Evolutionary conservation across 2,888 invertebrate species (phyloP), one percentile per base, ranked within the genome.

Genomic region (Ashinkailepas kermadecensis): DNA sequence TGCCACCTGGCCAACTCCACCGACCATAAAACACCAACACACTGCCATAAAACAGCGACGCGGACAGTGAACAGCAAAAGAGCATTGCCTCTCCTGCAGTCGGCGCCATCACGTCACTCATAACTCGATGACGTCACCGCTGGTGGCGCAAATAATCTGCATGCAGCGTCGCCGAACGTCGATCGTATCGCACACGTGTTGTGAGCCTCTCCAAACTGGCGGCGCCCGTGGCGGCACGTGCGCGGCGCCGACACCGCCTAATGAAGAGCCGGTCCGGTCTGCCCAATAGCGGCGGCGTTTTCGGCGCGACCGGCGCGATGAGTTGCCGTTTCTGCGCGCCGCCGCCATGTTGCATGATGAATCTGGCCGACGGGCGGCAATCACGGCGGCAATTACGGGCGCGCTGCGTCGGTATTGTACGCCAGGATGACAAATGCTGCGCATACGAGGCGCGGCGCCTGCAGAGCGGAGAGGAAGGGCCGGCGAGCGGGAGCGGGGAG

Each of bases 141-240:
- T 4, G 39, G 39, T 1, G 39, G 4, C 39, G 39, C 39, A 39
- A 39, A 39, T 39, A 39, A 39, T 39, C 39, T 39, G 39, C 39
- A 39, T 39, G 39, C 39, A 4, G 39, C 39, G 39, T 39, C 39
- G 4, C 39, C 39, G 39, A 39, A 39, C 39, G 39, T 1, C 39
- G 39, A 39, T 39, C 39, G 39, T 39, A 39, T 39, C 39, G 39
- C 39, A 39, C 39, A 39, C 39, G 39, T 39, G 39, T 39, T 39
- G 39, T 39, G 39, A 39, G 39, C 39, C 39, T 39, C 39, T 39
- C 39, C 39, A 39, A 39, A 39, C 39, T 39, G 54, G 78, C 78
- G 39, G 62, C 81, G 64, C 81, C 54, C 57, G 25, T 78, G 78
- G 62, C 78, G 78, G 64, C 81, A 81, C 78, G 78, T 65, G 78